phyloP scores from a whole-genome alignment of 1,140 invertebrate genomes.

The Tachypleus tridentatus region DNA sequence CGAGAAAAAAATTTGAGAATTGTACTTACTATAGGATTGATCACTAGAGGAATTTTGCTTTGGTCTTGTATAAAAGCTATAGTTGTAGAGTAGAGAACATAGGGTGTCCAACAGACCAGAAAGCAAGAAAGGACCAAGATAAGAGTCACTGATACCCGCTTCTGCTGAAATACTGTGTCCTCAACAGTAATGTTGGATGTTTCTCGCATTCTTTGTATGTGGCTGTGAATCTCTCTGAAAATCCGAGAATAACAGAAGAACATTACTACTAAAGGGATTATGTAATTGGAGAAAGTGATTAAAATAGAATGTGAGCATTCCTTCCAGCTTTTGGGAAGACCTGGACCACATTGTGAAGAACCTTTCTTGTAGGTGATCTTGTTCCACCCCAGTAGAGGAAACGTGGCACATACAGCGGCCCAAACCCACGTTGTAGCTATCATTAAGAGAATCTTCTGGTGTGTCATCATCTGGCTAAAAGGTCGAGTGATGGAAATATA shows the following conservation, averaged over 20 bases:
- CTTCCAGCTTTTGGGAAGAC: constrained; percentile 27
- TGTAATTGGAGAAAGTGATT: constrained; percentile 29
- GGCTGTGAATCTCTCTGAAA: constrained; percentile 35
- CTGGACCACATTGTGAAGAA: constrained; percentile 39
- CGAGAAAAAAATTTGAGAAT: too few species aligned
- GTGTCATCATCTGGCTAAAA: constrained; percentile 32
- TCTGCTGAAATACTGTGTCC: constrained; percentile 34
- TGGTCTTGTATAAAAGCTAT: constrained; percentile 30
- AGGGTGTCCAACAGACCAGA: constrained; percentile 37
- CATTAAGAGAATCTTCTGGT: constrained; percentile 34
- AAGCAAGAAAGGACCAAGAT: constrained; percentile 38
- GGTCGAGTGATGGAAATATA: constrained; percentile 36
- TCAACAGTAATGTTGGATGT: constrained; percentile 25
- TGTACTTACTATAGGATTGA: constrained; percentile 37
- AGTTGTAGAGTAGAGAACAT: constrained; percentile 34
- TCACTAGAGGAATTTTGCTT: constrained; percentile 26
- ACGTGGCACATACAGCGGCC: constrained; percentile 31
- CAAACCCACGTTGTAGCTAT: constrained; percentile 36
- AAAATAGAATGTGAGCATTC: constrained; percentile 33
- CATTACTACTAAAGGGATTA: constrained; percentile 36
- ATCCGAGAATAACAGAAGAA: constrained; percentile 36
- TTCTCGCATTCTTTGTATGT: constrained; percentile 29
- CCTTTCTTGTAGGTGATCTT: constrained; percentile 32
- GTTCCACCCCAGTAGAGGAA: constrained; percentile 33
- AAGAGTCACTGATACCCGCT: constrained; percentile 36